Evolutionary conservation across 2,888 invertebrate genomes (phyloP).

Genomic region (Spodoptera littoralis): DNA sequence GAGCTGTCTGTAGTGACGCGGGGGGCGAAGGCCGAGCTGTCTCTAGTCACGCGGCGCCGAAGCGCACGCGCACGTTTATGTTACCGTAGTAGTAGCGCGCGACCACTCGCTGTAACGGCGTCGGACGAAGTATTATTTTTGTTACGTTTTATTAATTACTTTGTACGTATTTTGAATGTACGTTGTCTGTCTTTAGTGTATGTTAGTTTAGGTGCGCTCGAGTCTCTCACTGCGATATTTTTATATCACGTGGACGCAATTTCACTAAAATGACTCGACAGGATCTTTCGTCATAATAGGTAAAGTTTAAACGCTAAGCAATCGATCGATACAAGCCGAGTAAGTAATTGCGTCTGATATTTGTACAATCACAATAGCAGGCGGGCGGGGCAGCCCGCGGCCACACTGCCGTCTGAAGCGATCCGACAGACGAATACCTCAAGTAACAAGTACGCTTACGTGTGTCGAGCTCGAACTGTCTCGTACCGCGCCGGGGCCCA

Average conservation of each 20-base stretch:
- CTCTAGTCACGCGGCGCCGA: constrained; percentile 59
- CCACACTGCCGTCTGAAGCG: no score
- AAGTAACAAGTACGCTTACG: no score
- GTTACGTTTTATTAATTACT: constrained; percentile 45
- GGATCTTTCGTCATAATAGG: constrained; percentile 28
- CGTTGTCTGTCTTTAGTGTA: constrained; percentile 56
- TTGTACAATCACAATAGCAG: constrained; percentile 1
- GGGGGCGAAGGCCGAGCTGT: constrained; percentile 51
- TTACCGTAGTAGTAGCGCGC: constrained; percentile 48
- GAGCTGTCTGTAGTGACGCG: constrained; percentile 38
- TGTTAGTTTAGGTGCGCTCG: constrained; percentile 56
- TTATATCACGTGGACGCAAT: constrained; percentile 15
- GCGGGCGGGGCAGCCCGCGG: no score
- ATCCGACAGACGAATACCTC: background rate
- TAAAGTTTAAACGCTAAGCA: constrained; percentile 8
- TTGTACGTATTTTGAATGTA: constrained; percentile 60
- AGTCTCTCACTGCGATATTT: constrained; percentile 43
- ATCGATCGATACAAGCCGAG: background rate
- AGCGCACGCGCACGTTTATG: constrained; percentile 52
- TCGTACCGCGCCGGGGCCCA: background rate
- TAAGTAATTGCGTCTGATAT: constrained; percentile 8
- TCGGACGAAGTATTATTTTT: constrained; percentile 61
- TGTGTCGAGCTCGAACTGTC: no score
- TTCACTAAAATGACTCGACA: constrained; percentile 2
- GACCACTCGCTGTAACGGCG: constrained; percentile 55